These are phyloP conservation scores for Lasioglossum malachurum DNA, from an alignment of 2,888 invertebrate genomes.

Conservation along the genomic window DNA sequence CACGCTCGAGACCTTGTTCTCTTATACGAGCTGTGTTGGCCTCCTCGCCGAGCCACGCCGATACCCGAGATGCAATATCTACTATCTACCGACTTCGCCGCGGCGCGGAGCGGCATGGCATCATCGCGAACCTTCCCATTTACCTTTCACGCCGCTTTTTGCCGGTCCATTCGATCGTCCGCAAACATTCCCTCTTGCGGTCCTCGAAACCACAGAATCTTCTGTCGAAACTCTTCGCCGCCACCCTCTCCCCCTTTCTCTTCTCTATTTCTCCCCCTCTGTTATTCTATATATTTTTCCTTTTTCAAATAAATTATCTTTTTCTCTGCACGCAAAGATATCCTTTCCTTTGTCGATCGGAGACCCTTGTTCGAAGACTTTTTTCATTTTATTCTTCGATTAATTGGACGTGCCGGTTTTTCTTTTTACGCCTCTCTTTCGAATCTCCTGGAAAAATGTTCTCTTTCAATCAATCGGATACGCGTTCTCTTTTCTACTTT, in stretches of 20 bases:
- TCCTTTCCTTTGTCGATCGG: neutral
- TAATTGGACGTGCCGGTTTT: neutral
- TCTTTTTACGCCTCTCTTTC: neutral
- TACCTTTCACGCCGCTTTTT: slow-evolving; percentile 4
- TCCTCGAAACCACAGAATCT: neutral
- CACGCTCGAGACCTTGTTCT: slow-evolving; percentile 66
- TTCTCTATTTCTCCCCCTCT: neutral
- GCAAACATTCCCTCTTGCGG: neutral
- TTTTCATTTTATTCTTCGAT: neutral
- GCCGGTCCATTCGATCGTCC: neutral
- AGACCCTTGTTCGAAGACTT: neutral
- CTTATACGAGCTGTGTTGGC: slow-evolving; percentile 56
- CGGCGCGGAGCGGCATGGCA: neutral
- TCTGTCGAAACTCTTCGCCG: neutral
- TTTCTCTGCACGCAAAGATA: neutral
- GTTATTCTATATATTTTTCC: neutral
- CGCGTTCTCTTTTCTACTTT: neutral
- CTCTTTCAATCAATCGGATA: neutral
- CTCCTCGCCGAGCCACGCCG: neutral
- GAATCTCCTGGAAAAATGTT: neutral
- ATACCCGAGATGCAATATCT: slow-evolving; percentile 16
- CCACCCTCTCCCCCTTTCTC: neutral
- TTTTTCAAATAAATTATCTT: neutral
- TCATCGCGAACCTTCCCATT: neutral
- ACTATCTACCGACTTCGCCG: slow-evolving; percentile 18